phyloP scores from a whole-genome alignment of 2,113 vertebrate genomes.

The Eulemur rufifrons region DNA sequence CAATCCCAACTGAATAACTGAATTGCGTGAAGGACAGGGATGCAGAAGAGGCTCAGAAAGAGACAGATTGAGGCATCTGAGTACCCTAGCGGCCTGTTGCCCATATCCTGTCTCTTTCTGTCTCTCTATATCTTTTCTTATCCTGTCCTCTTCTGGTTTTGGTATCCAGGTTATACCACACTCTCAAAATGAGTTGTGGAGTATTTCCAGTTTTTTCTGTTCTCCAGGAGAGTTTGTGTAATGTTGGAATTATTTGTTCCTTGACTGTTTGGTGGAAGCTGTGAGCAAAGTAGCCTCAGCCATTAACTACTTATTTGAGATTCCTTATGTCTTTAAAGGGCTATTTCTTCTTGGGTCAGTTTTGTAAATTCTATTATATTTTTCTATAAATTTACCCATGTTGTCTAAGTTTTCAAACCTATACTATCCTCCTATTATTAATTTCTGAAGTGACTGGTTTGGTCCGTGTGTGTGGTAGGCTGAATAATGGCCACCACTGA shows the following conservation, averaged over 20 bases:
- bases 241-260: neutral
- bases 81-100: neutral
- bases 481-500: neutral
- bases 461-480: neutral
- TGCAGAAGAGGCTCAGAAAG: accelerated
- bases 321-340: neutral
- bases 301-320: neutral
- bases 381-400: neutral
- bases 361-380: neutral
- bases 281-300: neutral
- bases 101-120: too few relatives aligned
- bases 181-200: neutral
- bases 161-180: neutral
- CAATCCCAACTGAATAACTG: neutral
- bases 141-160: neutral
- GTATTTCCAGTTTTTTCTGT: neutral
- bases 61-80: neutral
- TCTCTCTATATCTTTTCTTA: neutral
- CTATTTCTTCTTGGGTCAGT: neutral
- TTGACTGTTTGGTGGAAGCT: neutral
- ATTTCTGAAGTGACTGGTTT: neutral
- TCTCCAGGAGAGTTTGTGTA: neutral
- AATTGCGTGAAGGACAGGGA: neutral
- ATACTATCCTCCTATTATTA: neutral
- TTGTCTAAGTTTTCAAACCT: neutral